Evolutionary conservation across 2,888 invertebrate genomes (phyloP).

Genomic region (Heliconius charithonia): DNA sequence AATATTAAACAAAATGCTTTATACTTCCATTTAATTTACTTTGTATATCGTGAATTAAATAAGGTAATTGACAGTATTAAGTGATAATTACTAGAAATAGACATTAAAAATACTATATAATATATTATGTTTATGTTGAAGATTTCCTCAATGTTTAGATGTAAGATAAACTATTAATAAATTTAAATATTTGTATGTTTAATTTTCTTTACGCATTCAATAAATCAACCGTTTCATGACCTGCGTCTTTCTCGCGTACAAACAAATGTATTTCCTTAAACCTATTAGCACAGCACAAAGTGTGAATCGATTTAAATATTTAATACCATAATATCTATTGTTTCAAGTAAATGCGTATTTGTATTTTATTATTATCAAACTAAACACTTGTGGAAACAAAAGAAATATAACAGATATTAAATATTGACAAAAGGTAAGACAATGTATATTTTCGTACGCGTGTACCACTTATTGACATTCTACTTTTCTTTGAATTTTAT

Average conservation of each 20-base stretch:
- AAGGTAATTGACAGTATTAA: constrained; percentile 3
- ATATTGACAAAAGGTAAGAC: neutral
- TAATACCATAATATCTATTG: neutral
- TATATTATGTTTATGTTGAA: neutral
- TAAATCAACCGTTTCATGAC: too few relatives aligned
- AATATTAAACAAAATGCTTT: too few relatives aligned
- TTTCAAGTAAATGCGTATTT: neutral
- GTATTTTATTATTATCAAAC: neutral
- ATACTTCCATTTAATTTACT: too few relatives aligned
- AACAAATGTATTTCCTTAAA: too few relatives aligned
- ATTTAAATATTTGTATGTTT: neutral
- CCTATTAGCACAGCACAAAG: too few relatives aligned
- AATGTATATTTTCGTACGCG: neutral
- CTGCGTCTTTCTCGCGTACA: too few relatives aligned
- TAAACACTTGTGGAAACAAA: neutral
- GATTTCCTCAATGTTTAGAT: neutral
- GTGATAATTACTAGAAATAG: neutral
- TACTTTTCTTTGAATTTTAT: too few relatives aligned
- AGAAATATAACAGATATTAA: neutral
- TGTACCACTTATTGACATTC: too few relatives aligned
- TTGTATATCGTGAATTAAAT: neutral
- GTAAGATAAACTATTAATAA: constrained; percentile 1
- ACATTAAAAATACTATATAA: neutral
- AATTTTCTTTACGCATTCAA: neutral
- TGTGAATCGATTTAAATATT: neutral